Evolutionary conservation across 2,113 vertebrate genomes (phyloP).

Genomic region (Cynopterus brachyotis): DNA sequence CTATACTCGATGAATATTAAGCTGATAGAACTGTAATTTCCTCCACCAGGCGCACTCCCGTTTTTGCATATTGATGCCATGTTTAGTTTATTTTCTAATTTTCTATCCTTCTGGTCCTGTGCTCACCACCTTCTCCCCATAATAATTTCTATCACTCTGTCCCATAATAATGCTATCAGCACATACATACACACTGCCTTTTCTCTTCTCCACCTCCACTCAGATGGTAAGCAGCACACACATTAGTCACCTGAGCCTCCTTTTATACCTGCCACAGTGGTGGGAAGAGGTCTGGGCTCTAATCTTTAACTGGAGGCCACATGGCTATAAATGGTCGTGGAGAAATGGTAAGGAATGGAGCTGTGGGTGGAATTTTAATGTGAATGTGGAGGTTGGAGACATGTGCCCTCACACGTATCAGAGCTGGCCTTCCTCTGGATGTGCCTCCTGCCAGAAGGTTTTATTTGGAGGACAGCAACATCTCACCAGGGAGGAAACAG

Average conservation of each 20-base stretch:
- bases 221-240: not conserved
- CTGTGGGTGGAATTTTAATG: not conserved
- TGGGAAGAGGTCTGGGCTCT: not conserved
- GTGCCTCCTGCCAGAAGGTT: not conserved
- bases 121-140: slow-evolving; percentile 76
- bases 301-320: not conserved
- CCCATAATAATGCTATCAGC: slow-evolving; percentile 73
- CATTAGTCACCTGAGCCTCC: not conserved
- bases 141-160: slow-evolving; percentile 80
- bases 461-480: not conserved
- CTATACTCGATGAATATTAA: slow-evolving; percentile 80
- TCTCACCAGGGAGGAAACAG: not conserved
- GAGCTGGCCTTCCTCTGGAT: not conserved
- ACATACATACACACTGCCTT: slow-evolving; percentile 35
- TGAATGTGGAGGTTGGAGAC: not conserved
- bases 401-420: not conserved
- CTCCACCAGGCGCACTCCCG: slow-evolving; percentile 70
- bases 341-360: not conserved
- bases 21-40: slow-evolving; percentile 80
- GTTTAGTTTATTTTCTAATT: slow-evolving; percentile 83
- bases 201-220: not conserved
- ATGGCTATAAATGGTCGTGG: not conserved
- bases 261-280: not conserved
- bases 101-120: slow-evolving; percentile 80
- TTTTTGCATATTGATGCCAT: slow-evolving; percentile 82